These are phyloP conservation scores for Antennarius maculatus DNA, from an alignment of 2,797 vertebrate species.

Conservation along the genomic window DNA sequence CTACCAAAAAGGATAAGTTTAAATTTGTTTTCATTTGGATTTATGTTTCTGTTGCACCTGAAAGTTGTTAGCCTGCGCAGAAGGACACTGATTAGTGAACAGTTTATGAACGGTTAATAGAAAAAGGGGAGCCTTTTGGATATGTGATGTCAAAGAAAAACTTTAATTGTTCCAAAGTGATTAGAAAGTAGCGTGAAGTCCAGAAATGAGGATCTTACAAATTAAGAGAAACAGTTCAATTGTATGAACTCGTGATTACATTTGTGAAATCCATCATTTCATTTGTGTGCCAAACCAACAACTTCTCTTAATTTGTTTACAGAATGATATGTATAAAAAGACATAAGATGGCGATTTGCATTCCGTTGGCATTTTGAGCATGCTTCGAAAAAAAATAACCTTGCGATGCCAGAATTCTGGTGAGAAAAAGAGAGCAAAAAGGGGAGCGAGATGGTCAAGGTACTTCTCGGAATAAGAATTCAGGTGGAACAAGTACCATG, in stretches of 20 bases:
- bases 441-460: constrained; percentile 57
- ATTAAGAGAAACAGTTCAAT: not conserved
- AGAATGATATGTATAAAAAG: not conserved
- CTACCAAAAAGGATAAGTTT: not conserved
- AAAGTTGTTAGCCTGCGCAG: constrained; percentile 18
- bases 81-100: constrained; percentile 19
- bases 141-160: constrained; percentile 17
- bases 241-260: too few species aligned
- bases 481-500: constrained; percentile 29
- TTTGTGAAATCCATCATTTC: too few species aligned
- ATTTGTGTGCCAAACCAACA: too few species aligned
- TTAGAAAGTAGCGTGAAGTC: constrained; percentile 17
- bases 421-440: constrained; percentile 59
- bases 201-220: constrained; percentile 22
- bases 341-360: constrained; percentile 18
- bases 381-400: constrained; percentile 61
- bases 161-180: not conserved
- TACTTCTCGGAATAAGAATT: constrained; percentile 66
- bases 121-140: constrained; percentile 19
- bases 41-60: not conserved
- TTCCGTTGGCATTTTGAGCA: constrained; percentile 33
- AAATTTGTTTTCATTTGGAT: not conserved
- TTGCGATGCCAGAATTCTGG: constrained; percentile 48
- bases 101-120: constrained; percentile 20
- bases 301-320: too few species aligned